Evolutionary conservation across 2,113 vertebrate species (phyloP).

Genomic region (Phainopepla nitens): DNA sequence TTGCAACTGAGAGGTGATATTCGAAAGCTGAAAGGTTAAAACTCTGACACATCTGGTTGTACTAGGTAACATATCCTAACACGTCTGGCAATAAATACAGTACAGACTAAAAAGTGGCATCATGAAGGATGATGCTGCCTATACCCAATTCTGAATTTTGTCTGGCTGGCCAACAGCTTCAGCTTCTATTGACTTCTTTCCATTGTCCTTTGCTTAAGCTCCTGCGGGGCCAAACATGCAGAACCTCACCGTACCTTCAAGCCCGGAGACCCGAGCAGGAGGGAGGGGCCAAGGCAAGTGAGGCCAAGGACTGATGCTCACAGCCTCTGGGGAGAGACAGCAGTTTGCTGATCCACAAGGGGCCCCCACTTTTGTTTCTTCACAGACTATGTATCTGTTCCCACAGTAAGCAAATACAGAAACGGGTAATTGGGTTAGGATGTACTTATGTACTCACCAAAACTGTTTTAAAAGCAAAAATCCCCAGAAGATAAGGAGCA

Average conservation of each 20-base stretch:
- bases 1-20: not conserved
- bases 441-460: not conserved
- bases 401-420: not conserved
- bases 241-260: fast-evolving
- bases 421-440: not conserved
- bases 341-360: not conserved
- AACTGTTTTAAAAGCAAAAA: conserved; percentile 48
- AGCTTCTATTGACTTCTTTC: not conserved
- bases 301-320: not conserved
- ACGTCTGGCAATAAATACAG: not conserved
- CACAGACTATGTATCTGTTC: fast-evolving
- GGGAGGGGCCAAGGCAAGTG: not conserved
- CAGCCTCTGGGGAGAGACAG: not conserved
- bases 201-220: not conserved
- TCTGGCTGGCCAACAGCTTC: not conserved
- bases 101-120: not conserved
- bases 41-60: not conserved
- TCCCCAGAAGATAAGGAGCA: not conserved
- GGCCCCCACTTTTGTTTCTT: not conserved
- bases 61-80: not conserved
- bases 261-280: not conserved
- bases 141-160: not conserved
- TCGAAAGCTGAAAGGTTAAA: not conserved
- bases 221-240: fast-evolving
- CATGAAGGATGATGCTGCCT: fast-evolving